phyloP scores from a whole-genome alignment of 2,888 invertebrate genomes.

The Lasioglossum lativentre region DNA sequence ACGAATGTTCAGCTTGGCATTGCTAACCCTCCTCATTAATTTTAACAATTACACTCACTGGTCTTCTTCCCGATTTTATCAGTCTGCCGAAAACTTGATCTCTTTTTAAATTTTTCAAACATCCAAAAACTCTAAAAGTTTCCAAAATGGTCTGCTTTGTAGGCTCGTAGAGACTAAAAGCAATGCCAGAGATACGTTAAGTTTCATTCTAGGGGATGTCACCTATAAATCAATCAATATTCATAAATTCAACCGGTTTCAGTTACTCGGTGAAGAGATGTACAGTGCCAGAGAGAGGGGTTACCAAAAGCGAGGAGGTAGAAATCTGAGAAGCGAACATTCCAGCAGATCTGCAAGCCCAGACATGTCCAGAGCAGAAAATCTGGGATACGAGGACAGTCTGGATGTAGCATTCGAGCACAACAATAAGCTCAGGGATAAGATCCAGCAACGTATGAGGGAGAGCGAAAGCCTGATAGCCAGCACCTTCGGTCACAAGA shows the following conservation, averaged over 20 bases:
- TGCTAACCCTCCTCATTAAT: conserved; percentile 33
- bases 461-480: conserved; percentile 82
- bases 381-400: conserved; percentile 82
- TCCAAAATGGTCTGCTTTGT: conserved; percentile 24
- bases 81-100: background rate
- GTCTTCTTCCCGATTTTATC: background rate
- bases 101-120: background rate
- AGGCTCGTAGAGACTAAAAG: background rate
- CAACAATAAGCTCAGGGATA: conserved; percentile 82
- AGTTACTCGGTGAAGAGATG: conserved; percentile 83
- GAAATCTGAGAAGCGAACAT: conserved; percentile 70
- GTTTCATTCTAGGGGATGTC: background rate
- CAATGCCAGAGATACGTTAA: background rate
- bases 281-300: conserved; percentile 77
- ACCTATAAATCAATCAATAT: background rate
- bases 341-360: conserved; percentile 80
- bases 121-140: background rate
- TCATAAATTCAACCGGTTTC: conserved; percentile 48
- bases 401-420: conserved; percentile 83
- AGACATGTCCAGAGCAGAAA: conserved; percentile 76
- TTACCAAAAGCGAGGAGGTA: conserved; percentile 70
- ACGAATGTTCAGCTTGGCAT: conserved; percentile 41
- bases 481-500: conserved; percentile 78
- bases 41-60: conserved; percentile 32
- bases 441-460: conserved; percentile 82